A percentile compares a stretch with the other conserved stretches of the same genome.
phyloP scores from a whole-genome alignment of 2,113 vertebrate species.

The Lampris incognitus region DNA sequence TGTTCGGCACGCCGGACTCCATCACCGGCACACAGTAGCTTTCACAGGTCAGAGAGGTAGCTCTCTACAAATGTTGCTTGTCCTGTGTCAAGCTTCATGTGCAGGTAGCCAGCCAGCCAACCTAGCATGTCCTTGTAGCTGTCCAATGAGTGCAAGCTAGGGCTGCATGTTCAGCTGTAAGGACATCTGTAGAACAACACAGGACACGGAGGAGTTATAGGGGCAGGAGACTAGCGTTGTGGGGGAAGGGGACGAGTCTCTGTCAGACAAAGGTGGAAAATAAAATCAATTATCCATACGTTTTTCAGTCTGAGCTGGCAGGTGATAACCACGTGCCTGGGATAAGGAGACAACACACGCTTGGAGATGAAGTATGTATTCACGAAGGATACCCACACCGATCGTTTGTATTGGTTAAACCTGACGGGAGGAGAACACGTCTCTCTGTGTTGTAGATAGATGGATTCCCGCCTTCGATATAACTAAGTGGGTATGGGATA shows the following conservation, averaged over 20 bases:
- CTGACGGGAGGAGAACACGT: neutral
- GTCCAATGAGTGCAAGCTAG: slow-evolving; percentile 6
- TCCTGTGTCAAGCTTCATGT: neutral
- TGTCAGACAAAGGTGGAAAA: slow-evolving; percentile 54
- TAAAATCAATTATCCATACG: slow-evolving; percentile 64
- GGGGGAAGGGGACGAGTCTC: slow-evolving; percentile 18
- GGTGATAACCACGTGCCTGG: slow-evolving; percentile 58
- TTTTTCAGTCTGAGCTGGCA: slow-evolving; percentile 61
- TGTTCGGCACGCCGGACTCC: slow-evolving; percentile 7
- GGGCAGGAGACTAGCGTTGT: slow-evolving; percentile 25
- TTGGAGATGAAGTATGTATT: slow-evolving; percentile 56
- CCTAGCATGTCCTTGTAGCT: slow-evolving; percentile 14
- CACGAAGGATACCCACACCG: slow-evolving; percentile 67
- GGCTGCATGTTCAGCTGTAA: slow-evolving; percentile 42
- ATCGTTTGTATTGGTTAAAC: slow-evolving; percentile 26
- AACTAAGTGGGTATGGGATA: slow-evolving; percentile 49
- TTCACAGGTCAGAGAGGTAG: slow-evolving; percentile 22
- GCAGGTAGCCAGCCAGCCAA: slow-evolving; percentile 7
- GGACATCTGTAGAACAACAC: slow-evolving; percentile 36
- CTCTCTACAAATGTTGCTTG: neutral
- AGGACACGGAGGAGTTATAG: slow-evolving; percentile 31
- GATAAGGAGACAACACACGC: slow-evolving; percentile 57
- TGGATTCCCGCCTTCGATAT: slow-evolving; percentile 57
- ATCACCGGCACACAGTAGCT: neutral
- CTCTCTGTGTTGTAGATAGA: slow-evolving; percentile 46